Conservation (phyloP, 2,797 vertebrate species). For the Chelonia mydas region DNA sequence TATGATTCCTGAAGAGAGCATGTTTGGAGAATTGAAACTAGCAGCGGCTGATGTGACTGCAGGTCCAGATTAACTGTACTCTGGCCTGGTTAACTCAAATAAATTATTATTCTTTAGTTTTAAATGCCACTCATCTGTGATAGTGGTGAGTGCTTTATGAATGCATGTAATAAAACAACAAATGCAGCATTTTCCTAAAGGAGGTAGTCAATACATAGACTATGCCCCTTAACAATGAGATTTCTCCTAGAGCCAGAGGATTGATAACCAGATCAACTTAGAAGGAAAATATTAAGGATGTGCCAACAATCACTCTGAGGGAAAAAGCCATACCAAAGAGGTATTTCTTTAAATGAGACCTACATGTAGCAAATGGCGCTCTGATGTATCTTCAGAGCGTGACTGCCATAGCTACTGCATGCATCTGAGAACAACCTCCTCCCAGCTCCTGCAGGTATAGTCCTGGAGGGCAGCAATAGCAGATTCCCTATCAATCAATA, state of each 20-base stretch:
- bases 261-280: neutral
- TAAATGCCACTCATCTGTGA: neutral
- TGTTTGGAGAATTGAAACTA: neutral
- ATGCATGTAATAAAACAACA: neutral
- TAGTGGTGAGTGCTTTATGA: neutral
- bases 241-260: neutral
- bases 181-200: neutral
- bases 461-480: neutral
- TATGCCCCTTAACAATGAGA: neutral
- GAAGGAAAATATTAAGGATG: neutral
- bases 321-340: neutral
- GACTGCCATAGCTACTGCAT: neutral
- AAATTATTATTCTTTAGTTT: neutral
- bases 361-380: neutral
- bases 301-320: neutral
- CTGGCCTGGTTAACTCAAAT: neutral
- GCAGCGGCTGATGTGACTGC: neutral
- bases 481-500: neutral
- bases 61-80: neutral
- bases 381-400: neutral
- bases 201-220: neutral
- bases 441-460: neutral
- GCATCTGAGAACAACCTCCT: neutral
- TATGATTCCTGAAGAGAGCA: neutral
- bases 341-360: neutral